Conservation (phyloP, 2,888 invertebrate species). For the Heliconius charithonia region DNA sequence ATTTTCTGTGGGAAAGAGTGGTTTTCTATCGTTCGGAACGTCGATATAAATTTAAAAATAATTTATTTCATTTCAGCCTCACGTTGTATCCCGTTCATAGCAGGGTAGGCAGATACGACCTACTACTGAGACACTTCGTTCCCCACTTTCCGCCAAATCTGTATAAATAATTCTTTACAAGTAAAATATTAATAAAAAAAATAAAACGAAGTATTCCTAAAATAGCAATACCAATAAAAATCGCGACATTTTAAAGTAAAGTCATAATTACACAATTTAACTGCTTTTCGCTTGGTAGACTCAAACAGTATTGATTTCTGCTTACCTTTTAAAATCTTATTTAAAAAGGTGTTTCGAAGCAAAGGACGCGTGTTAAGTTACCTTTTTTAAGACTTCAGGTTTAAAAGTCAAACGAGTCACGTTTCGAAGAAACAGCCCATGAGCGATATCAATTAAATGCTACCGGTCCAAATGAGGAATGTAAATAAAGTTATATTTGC, state of each 20-base stretch:
- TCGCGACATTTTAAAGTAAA: slow-evolving; percentile 9
- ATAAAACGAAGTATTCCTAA: background rate
- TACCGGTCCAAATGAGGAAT: slow-evolving; percentile 58
- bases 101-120: too few species aligned
- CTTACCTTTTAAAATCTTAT: slow-evolving; percentile 43
- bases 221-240: slow-evolving; percentile 17
- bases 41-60: background rate
- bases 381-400: slow-evolving; percentile 45
- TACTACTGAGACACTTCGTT: too few species aligned
- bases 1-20: background rate
- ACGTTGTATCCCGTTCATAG: too few species aligned
- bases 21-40: background rate
- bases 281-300: slow-evolving; percentile 25
- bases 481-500: slow-evolving; percentile 60
- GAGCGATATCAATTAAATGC: slow-evolving; percentile 58
- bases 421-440: slow-evolving; percentile 41
- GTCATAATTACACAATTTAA: slow-evolving; percentile 13
- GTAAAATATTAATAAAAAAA: background rate
- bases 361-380: slow-evolving; percentile 45
- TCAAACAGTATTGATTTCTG: slow-evolving; percentile 41
- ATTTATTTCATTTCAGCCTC: too few species aligned
- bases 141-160: too few species aligned
- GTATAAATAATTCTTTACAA: too few species aligned
- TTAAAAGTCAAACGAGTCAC: slow-evolving; percentile 47
- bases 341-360: slow-evolving; percentile 40